Evolutionary conservation across 2,797 vertebrate species (phyloP), one percentile per base, ranked within the genome.

Genomic region (Sebastes melanostomus): DNA sequence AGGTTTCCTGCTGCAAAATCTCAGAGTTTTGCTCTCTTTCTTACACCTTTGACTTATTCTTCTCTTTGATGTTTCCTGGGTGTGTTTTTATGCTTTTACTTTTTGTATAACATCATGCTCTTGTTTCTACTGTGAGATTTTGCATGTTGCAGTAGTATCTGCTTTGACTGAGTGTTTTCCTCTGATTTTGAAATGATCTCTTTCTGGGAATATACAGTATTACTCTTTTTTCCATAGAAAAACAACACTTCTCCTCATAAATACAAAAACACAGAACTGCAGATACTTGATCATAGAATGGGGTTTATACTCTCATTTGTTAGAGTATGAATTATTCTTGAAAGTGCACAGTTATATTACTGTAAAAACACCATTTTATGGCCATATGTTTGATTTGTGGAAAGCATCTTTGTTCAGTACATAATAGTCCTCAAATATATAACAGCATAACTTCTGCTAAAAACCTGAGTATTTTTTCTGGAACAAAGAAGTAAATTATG

Each of bases 1-100:
- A 32, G 71, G 27, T 80, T 86, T 86, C 66, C 78, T 66, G 42
- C 77, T 86, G 76, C 65, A 85, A 72, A 89, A 76, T 32, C 71
- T 82, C 66, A 46, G 72, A 76, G 50, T 83, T 80, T 62, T 82
- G 27, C 77, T 85, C n/a, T 75, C 58, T 82, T 79, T 75, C 65
- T 72, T 24, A 68, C 59, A 16, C 66, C 52, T 68, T 75, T 86
- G 42, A 84, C 81, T 80, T 79, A 11, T 81, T 84, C 59, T 34
- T 77, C 68, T 80, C 79, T 89, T 66, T 82, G n/a, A 86, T 75
- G 77, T 83, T 60, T 74, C 55, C 63, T 79, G 54, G 29, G 77
- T 86, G 70, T 70, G 58, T 77, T 83, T 82, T 66, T 42, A 16
- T 65, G 42, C 73, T 13, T 85, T 76, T 66, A n/a, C 34, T 38